A percentile compares a stretch with the other conserved stretches of the same genome.
These are phyloP conservation scores for Parazoanthus atlanticus DNA, from an alignment of 92 coral and sea anemone species.

Conservation along the genomic window DNA sequence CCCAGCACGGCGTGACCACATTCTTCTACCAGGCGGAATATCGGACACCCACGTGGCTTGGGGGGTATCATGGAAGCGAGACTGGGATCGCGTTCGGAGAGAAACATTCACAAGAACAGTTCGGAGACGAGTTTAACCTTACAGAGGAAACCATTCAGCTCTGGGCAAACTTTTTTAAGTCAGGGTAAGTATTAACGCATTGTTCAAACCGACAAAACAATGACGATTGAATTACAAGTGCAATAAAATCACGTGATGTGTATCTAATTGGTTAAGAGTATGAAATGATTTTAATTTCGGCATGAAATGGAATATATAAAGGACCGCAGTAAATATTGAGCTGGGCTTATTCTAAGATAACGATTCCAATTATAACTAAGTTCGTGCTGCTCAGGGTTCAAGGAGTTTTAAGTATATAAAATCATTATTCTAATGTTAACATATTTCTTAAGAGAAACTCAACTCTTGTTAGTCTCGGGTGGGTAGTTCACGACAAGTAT, in stretches of 20 bases:
- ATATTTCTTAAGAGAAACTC: too few relatives aligned
- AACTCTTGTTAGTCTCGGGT: too few relatives aligned
- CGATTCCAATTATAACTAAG: too few relatives aligned
- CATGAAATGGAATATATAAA: too few relatives aligned
- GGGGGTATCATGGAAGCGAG: not conserved
- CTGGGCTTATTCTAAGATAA: too few relatives aligned
- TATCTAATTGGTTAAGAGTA: too few relatives aligned
- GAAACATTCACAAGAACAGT: not conserved
- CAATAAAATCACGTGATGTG: not conserved
- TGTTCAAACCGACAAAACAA: not conserved
- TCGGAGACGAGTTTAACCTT: not conserved
- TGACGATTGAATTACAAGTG: not conserved
- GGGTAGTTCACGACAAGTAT: too few relatives aligned
- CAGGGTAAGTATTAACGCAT: constrained; percentile 52
- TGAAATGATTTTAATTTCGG: too few relatives aligned
- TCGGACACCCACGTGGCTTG: not conserved
- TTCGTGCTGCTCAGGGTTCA: too few relatives aligned
- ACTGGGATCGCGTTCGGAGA: not conserved
- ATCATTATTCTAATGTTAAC: too few relatives aligned
- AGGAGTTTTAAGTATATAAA: too few relatives aligned
- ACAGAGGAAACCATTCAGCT: constrained; percentile 50
- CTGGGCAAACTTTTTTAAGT: constrained; percentile 61
- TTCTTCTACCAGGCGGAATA: constrained; percentile 63
- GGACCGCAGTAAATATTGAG: too few relatives aligned
- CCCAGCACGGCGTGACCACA: constrained; percentile 49